Conservation (phyloP, 1,140 invertebrate genomes). For the Stegodyphus mimosarum region DNA sequence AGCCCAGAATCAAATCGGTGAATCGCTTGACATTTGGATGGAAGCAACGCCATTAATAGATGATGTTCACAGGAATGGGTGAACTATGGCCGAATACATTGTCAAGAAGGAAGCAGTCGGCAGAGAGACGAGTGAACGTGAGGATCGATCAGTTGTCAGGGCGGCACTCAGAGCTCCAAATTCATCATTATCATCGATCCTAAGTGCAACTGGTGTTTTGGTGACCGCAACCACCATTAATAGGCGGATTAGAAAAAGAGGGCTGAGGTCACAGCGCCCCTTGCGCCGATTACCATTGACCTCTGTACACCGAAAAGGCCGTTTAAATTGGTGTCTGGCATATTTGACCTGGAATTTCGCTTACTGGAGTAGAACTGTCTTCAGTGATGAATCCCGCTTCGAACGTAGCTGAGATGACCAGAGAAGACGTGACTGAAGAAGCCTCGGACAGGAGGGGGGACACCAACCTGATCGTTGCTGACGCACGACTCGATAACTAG, state of each 20-base stretch:
- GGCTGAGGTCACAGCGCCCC: background rate
- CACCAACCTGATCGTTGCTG: no score
- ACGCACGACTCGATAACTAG: background rate
- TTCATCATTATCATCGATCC: background rate
- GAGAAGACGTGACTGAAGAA: background rate
- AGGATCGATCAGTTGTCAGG: background rate
- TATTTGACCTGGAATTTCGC: conserved; percentile 10
- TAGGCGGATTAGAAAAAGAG: background rate
- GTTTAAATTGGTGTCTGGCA: background rate
- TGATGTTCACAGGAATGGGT: conserved; percentile 2
- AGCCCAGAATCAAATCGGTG: background rate
- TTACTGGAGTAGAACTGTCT: conserved; percentile 17
- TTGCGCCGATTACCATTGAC: background rate
- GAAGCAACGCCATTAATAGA: background rate
- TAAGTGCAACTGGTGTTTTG: background rate
- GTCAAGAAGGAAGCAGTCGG: background rate
- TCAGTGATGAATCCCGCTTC: conserved; percentile 31
- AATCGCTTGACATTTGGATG: background rate
- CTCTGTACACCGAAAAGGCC: background rate
- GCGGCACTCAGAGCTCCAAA: background rate
- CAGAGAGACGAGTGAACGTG: background rate
- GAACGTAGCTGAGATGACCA: conserved; percentile 2
- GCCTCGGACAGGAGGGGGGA: background rate
- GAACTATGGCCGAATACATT: background rate
- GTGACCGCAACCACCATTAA: background rate